Conservation (phyloP, 2,888 invertebrate species). For the Drosophila quinaria region DNA sequence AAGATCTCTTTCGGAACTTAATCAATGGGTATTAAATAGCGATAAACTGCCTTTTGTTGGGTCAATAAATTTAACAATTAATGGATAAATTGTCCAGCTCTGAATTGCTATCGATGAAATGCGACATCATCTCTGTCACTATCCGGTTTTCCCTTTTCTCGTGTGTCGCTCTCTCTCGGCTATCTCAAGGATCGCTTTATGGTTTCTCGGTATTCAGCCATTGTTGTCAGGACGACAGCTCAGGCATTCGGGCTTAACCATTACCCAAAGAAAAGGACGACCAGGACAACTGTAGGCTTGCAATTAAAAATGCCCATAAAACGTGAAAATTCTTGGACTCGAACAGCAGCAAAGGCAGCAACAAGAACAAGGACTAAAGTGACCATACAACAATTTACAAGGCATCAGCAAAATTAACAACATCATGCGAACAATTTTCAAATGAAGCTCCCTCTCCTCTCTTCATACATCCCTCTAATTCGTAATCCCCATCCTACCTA, state of each 20-base stretch:
- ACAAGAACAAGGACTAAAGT: slow-evolving; percentile 20
- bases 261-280: slow-evolving; percentile 32
- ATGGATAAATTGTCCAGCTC: slow-evolving; percentile 34
- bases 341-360: slow-evolving; percentile 12
- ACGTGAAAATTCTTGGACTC: slow-evolving; percentile 52
- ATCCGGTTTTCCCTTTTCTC: not conserved
- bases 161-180: not conserved
- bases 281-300: slow-evolving; percentile 30
- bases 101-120: slow-evolving; percentile 59
- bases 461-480: not conserved
- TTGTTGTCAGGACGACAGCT: slow-evolving; percentile 42
- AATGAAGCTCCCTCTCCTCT: slow-evolving; percentile 13
- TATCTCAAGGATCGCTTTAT: slow-evolving; percentile 3
- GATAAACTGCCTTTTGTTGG: slow-evolving; percentile 42
- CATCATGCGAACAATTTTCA: slow-evolving; percentile 60
- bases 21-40: slow-evolving; percentile 41
- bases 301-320: slow-evolving; percentile 74
- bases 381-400: slow-evolving; percentile 73
- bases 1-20: slow-evolving; percentile 5
- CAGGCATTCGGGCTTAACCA: slow-evolving; percentile 48
- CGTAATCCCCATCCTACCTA: slow-evolving; percentile 1
- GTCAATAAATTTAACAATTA: slow-evolving; percentile 63
- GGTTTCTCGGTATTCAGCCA: slow-evolving; percentile 13
- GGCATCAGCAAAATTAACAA: slow-evolving; percentile 65
- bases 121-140: slow-evolving; percentile 48